These are phyloP conservation scores for Clanis bilineata DNA, from an alignment of 2,888 invertebrate species.

Conservation along the genomic window DNA sequence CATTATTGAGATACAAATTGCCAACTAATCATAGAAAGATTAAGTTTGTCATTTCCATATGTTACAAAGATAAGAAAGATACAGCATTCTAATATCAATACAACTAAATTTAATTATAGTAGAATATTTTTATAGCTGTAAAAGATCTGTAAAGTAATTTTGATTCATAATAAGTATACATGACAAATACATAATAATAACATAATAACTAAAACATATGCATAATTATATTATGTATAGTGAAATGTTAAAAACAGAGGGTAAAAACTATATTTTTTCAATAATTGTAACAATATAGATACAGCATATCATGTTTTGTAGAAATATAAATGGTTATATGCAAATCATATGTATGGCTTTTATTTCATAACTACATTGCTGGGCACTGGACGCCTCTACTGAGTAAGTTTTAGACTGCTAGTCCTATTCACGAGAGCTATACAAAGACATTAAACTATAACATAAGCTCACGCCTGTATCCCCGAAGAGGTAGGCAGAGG, in stretches of 20 bases:
- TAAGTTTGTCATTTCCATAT: background rate
- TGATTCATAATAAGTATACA: conserved; percentile 46
- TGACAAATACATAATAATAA: conserved; percentile 48
- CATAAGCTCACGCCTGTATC: too few species aligned
- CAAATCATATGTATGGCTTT: conserved; percentile 32
- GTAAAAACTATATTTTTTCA: conserved; percentile 61
- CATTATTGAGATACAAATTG: background rate
- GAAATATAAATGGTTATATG: conserved; percentile 66
- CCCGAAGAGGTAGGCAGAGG: too few species aligned
- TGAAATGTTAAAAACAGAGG: conserved; percentile 36
- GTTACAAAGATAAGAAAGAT: background rate
- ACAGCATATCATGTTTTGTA: conserved; percentile 77
- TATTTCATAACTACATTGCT: background rate
- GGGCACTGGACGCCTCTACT: too few species aligned
- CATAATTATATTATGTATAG: conserved; percentile 7
- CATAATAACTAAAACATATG: conserved; percentile 1
- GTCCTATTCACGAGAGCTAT: too few species aligned
- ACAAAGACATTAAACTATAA: too few species aligned
- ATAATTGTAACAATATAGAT: conserved; percentile 49
- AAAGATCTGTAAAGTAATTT: conserved; percentile 58
- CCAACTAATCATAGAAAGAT: background rate
- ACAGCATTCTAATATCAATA: background rate
- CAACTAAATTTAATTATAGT: background rate
- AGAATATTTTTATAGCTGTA: conserved; percentile 35
- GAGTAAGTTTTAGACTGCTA: too few species aligned